Evolutionary conservation across 2,113 vertebrate species (phyloP), one percentile per base, ranked within the genome.

Genomic region (Picathartes gymnocephalus): DNA sequence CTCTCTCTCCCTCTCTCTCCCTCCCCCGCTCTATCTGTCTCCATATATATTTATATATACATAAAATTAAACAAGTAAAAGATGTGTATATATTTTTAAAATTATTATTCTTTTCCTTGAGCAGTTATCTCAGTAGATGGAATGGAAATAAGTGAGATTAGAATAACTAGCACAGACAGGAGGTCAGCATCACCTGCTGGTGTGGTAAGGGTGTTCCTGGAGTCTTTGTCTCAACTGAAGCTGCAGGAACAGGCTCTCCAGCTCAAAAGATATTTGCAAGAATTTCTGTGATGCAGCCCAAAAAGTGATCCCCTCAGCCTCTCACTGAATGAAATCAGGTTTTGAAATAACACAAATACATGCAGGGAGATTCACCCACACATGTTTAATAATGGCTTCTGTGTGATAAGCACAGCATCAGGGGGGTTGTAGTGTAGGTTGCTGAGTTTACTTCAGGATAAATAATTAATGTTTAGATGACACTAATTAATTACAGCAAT

Each of bases 391-490:
- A 53, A 90, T 11, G 37, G 66, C 30, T 61, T 93, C 54, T 7
- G 1, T 81, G 50, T 78, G 80, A 78, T 66, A 77, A 80, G 72
- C 39, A 25, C 33, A n/a, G 56, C 5, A 11, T 56, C 51, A 50
- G 31, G 72, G 76, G 80, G 94, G 21, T 81, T 91, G 72, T 66
- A 30, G 47, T 35, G 64, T 51, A 40, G 86, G 51, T 73, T 73
- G 76, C 64, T 51, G 64, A 94, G 61, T 93, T 90, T 91, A 40
- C 65, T 84, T 72, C 33, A n/a, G 56, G 69, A 92, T 96, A 94
- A 93, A 96, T 94, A 91, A 97, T 92, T 95, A 74, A 94, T 81
- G 60, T 91, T 91, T 77, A 64, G 72, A 42, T 93, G 80, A 74
- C 91, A 81, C 30, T 88, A 86, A 92, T 93, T 92, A 94, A 92